Conservation (phyloP, 1,140 invertebrate genomes). For the Aphaenogaster ashmeadi region DNA sequence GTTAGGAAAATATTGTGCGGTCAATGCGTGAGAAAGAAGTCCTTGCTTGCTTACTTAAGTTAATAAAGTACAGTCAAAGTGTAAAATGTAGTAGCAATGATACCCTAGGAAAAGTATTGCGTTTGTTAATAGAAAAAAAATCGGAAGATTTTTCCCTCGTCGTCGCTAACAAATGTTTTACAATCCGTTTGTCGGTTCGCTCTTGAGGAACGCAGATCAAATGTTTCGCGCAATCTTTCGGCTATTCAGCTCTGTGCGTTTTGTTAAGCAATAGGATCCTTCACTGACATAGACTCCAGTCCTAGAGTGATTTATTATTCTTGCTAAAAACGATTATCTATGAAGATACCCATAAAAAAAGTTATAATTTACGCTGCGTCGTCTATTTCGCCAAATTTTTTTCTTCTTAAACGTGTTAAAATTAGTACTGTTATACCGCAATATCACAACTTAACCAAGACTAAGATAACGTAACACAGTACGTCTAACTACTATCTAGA, state of each 20-base stretch:
- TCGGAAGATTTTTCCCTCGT: neutral
- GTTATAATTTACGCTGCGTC: conserved; percentile 9
- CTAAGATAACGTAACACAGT: conserved; percentile 15
- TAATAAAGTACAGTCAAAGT: conserved; percentile 4
- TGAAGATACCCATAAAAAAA: conserved; percentile 24
- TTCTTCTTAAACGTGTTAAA: neutral
- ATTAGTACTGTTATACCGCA: conserved; percentile 16
- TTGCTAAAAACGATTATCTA: conserved; percentile 10
- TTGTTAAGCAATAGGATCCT: neutral
- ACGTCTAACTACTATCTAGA: neutral
- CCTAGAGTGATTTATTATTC: neutral
- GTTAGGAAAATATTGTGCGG: conserved; percentile 33
- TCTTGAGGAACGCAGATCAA: neutral
- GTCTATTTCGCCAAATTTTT: neutral
- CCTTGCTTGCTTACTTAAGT: neutral
- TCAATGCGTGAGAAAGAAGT: neutral
- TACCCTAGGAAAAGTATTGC: conserved; percentile 12
- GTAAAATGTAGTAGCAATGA: neutral
- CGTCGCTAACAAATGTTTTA: neutral
- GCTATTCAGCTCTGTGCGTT: neutral
- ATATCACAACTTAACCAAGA: conserved; percentile 54
- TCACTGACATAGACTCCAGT: neutral
- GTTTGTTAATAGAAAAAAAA: conserved; percentile 1
- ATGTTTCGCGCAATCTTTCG: neutral
- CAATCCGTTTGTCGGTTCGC: neutral